A percentile compares a stretch with the other conserved stretches of the same genome.
These are phyloP conservation scores for Meta bourneti DNA, from an alignment of 2,888 invertebrate species.

Conservation along the genomic window DNA sequence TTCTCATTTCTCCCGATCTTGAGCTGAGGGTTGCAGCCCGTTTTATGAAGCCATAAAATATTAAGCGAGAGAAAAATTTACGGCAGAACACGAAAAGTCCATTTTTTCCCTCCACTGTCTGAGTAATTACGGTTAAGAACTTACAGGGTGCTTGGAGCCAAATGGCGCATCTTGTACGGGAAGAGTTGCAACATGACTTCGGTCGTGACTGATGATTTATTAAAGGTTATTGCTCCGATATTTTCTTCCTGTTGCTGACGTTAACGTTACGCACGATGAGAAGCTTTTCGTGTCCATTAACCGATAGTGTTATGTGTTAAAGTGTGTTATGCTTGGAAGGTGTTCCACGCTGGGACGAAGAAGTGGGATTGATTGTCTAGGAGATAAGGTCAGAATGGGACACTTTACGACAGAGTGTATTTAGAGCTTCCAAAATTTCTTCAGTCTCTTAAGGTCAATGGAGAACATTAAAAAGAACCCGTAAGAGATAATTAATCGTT, in stretches of 20 bases:
- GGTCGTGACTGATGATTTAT: conserved; percentile 49
- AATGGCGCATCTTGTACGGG: conserved; percentile 43
- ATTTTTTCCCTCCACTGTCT: conserved; percentile 40
- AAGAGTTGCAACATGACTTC: conserved; percentile 38
- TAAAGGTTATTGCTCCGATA: conserved; percentile 54
- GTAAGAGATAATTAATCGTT: too few species aligned
- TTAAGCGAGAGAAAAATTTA: conserved; percentile 63
- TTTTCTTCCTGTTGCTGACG: conserved; percentile 9
- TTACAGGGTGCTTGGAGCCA: conserved; percentile 35
- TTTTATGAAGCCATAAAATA: conserved; percentile 65
- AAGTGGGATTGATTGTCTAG: too few species aligned
- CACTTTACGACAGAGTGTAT: too few species aligned
- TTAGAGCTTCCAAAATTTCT: too few species aligned
- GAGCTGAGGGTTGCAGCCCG: conserved; percentile 24
- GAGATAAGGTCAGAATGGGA: too few species aligned
- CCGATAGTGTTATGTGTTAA: conserved; percentile 6
- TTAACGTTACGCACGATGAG: conserved; percentile 21
- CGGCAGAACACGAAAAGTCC: conserved; percentile 48
- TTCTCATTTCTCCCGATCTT: not conserved
- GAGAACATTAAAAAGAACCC: too few species aligned
- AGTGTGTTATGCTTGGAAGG: not conserved
- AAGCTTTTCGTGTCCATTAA: conserved; percentile 21
- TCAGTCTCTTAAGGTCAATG: too few species aligned
- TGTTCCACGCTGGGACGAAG: too few species aligned
- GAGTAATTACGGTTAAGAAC: conserved; percentile 43